Base-by-base conservation (phyloP, 1,140 invertebrate species). In the Philopotamus ludificatus region DNA sequence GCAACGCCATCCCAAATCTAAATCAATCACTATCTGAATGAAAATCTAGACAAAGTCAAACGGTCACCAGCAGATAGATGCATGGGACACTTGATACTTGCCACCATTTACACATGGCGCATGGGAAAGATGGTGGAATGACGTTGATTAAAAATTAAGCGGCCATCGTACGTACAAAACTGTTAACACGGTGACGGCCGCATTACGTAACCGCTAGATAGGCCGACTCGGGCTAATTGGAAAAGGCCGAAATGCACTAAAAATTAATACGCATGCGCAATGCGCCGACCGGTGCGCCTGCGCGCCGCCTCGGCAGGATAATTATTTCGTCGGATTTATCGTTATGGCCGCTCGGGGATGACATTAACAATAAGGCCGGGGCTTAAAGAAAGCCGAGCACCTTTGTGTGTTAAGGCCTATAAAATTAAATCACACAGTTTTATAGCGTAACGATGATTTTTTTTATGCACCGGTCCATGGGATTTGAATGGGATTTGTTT, bases 261-360 rank as follows among this genome's bases (percentile, higher is more conserved):
- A 53, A 53, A 53, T 53, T 22, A 53, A 53, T 53, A 53, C 50
- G 20, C 45, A 4, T n/a, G n/a, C 28, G 28, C 4, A 7, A 34
- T 34, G 28, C 12, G 28, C 12, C 4, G 4, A 12, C 28, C 28
- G 28, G 28, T 4, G 4, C 28, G 28, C 12, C 4, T 12, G 4
- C 28, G 12, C 12, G 28, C 45, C 22, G 45, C 50, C 2, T 16
- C n/a, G 50, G 20, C 26, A 34, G 10, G 58, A 65, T 65, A 68
- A 68, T 68, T 68, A 68, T 68, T 68, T 65, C 66, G 41, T 65
- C 59, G 63, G 49, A 65, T 69, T 69, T 69, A 69, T 69, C 62
- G 67, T 69, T 69, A 69, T 54, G 20, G 44, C 42, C 25, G 16
- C n/a, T 47, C 50, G 20, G 28, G 47, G 45, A 39, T 69, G 67